A percentile compares a stretch with the other conserved stretches of the same genome.
Evolutionary conservation across 2,113 vertebrate species (phyloP).

Genomic region (Bubalus kerabau): DNA sequence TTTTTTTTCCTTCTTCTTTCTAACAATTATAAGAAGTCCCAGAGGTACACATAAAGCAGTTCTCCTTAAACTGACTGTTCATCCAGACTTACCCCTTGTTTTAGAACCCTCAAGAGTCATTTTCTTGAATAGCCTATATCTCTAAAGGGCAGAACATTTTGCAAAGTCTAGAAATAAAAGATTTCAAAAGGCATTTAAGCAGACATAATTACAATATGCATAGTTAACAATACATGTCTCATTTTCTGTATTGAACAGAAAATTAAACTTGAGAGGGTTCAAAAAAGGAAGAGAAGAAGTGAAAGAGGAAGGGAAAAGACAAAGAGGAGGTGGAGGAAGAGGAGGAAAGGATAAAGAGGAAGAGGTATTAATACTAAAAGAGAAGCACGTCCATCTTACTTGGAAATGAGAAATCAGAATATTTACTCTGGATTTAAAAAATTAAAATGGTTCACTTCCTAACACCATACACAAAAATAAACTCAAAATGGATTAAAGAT

Average conservation of each 20-base stretch:
- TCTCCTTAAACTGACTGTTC: not conserved
- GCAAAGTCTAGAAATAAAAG: not conserved
- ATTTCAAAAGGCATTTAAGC: not conserved
- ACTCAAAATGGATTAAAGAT: too few relatives aligned
- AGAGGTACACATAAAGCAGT: not conserved
- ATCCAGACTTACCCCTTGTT: not conserved
- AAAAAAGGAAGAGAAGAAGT: not conserved
- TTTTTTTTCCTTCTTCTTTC: not conserved
- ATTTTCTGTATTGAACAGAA: not conserved
- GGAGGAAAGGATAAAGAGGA: not conserved
- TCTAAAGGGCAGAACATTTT: not conserved
- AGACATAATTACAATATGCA: not conserved
- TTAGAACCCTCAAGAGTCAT: not conserved
- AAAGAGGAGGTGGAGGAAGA: not conserved
- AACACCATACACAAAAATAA: too few relatives aligned
- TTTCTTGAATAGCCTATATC: not conserved
- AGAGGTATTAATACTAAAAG: not conserved
- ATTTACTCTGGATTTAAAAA: not conserved
- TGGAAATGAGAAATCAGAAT: not conserved
- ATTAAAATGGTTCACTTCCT: not conserved
- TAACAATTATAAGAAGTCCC: not conserved
- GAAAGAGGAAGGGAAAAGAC: not conserved
- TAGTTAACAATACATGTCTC: not conserved
- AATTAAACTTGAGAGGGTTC: not conserved
- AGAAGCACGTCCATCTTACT: not conserved